Evolutionary conservation across 2,888 invertebrate species (phyloP).

Genomic region (Notodonta dromedarius): DNA sequence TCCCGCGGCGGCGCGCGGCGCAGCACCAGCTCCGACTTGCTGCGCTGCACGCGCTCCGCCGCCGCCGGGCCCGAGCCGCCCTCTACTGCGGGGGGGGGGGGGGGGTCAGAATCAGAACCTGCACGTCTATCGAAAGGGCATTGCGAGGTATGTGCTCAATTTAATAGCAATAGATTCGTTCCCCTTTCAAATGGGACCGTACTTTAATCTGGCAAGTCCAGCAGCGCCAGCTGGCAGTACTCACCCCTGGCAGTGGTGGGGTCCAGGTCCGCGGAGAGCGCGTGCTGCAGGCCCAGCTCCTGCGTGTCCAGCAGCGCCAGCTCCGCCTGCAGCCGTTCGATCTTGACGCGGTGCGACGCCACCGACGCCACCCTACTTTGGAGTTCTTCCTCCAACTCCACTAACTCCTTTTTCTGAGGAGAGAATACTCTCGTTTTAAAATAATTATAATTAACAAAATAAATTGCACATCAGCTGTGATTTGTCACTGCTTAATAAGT

Average conservation of each 20-base stretch:
- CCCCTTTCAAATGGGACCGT: too few relatives aligned
- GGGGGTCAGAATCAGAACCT: too few relatives aligned
- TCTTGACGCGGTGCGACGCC: constrained; percentile 86
- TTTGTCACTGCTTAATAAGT: too few relatives aligned
- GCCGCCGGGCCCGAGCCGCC: constrained; percentile 52
- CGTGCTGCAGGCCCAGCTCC: constrained; percentile 79
- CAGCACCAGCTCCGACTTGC: constrained; percentile 74
- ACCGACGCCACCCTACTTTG: constrained; percentile 85
- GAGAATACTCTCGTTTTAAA: too few relatives aligned
- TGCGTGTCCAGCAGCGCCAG: constrained; percentile 87
- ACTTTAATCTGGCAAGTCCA: too few relatives aligned
- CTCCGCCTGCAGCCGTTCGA: constrained; percentile 88
- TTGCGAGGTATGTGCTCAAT: too few relatives aligned
- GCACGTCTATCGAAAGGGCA: too few relatives aligned
- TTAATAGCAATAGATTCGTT: too few relatives aligned
- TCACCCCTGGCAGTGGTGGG: constrained; percentile 52
- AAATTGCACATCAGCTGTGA: too few relatives aligned
- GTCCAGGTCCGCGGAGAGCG: constrained; percentile 62
- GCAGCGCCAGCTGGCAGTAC: constrained; percentile 79
- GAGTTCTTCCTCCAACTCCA: constrained; percentile 88
- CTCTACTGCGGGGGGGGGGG: constrained; percentile 37
- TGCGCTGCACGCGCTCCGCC: constrained; percentile 65
- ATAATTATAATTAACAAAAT: too few relatives aligned
- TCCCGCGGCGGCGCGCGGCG: constrained; percentile 59
- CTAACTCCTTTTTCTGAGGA: constrained; percentile 88